phyloP scores from a whole-genome alignment of 64 coral and sea anemone genomes.

The Montipora foliosa region DNA sequence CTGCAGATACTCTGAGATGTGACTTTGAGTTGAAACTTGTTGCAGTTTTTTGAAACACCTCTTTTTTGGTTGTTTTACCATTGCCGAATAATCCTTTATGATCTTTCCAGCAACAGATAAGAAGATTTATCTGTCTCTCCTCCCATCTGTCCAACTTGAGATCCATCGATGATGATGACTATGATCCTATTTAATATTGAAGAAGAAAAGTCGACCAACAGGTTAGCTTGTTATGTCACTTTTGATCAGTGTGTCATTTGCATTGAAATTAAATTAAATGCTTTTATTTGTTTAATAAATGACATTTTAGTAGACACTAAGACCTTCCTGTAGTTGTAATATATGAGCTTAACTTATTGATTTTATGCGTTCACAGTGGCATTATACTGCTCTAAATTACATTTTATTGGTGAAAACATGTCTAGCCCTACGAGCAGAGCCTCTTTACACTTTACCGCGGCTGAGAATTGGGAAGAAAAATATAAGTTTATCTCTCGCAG shows the following conservation, averaged over 20 bases:
- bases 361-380: background rate
- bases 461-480: too few relatives aligned
- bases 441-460: too few relatives aligned
- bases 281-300: background rate
- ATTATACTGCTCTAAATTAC: conserved; percentile 1
- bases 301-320: background rate
- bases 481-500: too few relatives aligned
- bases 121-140: background rate
- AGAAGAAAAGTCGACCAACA: too few relatives aligned
- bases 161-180: too few relatives aligned
- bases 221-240: too few relatives aligned
- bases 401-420: background rate
- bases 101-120: background rate
- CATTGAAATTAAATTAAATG: background rate
- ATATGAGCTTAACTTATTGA: conserved; percentile 3
- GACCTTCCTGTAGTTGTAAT: background rate
- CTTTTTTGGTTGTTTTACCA: conserved; percentile 13
- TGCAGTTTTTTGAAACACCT: background rate
- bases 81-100: background rate
- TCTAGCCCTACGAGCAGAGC: too few relatives aligned
- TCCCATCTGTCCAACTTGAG: background rate
- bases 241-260: background rate
- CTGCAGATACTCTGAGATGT: background rate
- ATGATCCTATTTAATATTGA: too few relatives aligned
- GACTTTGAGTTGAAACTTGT: background rate